Base-by-base conservation (phyloP, 1,140 invertebrate species). In the Drosophila prosaltans region DNA sequence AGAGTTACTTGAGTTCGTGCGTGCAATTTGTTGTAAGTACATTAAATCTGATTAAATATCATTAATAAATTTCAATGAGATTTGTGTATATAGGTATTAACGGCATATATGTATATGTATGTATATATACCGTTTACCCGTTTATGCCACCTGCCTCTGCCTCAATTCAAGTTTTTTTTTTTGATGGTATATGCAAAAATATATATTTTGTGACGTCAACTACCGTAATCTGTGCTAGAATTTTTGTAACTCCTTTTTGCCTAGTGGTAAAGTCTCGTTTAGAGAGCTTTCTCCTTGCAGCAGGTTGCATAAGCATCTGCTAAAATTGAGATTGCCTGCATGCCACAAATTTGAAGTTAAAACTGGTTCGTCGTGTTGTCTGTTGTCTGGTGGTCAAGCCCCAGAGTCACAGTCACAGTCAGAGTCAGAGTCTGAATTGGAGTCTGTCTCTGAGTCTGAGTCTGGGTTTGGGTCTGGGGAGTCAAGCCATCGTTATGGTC, bases 191-290 rank as follows among this genome's bases (percentile, higher is more conserved):
- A 11, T 40, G 39, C 9, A 40, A 40, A 39, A 3, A 3, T 10
- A 32, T 26, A 26, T 26, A 62, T 71, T 36, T 59, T 77, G 54
- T 76, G 74, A 77, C 74, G 74, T 71, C 73, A 76, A 77, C 65
- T 77, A 77, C 74, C 74, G 74, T 58, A 76, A 77, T 77, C 43
- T 77, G 74, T 32, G 43, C 74, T 72, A 78, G 74, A 77, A 77
- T 77, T 77, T 40, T 36, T 3, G 3, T 7, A 2, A 6, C 32
- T 36, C 32, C 32, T 36, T 36, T 36, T 36, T 36, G 32, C 28
- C 28, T 30, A 30, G 32, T 36, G 32, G 3, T 2, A 6, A 36
- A 36, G 32, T 36, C 3, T 5, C 32, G 3, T 36, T 36, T 36
- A 36, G 3, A 39, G 26, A 55, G 71, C 72, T 74, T 74, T 61